phyloP scores from a whole-genome alignment of 2,113 vertebrate species.

The Glaucomys volans region DNA sequence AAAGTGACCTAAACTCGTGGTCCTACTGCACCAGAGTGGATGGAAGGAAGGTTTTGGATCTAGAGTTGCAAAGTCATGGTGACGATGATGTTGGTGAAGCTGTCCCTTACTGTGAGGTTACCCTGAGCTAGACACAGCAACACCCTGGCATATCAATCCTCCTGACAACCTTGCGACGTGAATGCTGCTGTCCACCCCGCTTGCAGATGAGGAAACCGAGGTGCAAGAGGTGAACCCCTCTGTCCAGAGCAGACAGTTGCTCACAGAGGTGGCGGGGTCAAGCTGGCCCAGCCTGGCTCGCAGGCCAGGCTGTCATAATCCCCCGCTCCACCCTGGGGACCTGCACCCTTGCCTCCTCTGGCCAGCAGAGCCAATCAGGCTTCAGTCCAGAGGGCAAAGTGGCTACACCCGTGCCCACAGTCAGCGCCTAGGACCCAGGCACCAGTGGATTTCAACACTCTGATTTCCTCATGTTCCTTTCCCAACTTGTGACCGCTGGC shows the following conservation, averaged over 20 bases:
- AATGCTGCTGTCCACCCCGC: neutral
- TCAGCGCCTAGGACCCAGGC: neutral
- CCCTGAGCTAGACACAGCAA: neutral
- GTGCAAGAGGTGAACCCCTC: neutral
- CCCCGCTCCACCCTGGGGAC: fast-evolving
- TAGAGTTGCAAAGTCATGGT: neutral
- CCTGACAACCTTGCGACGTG: neutral
- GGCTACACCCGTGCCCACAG: neutral
- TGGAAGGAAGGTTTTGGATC: neutral
- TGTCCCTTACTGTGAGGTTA: neutral
- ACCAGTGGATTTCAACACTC: conserved; percentile 51
- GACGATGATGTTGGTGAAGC: neutral
- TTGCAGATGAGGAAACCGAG: neutral
- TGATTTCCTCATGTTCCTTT: conserved; percentile 63
- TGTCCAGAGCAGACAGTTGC: neutral
- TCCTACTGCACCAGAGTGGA: neutral
- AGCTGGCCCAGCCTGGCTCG: neutral
- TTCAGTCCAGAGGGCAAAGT: fast-evolving
- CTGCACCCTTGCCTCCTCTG: neutral
- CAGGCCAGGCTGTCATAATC: neutral
- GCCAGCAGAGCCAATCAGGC: neutral
- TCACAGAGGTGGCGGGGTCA: neutral
- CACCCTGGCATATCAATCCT: neutral
- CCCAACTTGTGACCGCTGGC: neutral
- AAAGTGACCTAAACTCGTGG: neutral